These are phyloP conservation scores for Sepiola atlantica DNA, from an alignment of 2,888 invertebrate species.

Conservation along the genomic window DNA sequence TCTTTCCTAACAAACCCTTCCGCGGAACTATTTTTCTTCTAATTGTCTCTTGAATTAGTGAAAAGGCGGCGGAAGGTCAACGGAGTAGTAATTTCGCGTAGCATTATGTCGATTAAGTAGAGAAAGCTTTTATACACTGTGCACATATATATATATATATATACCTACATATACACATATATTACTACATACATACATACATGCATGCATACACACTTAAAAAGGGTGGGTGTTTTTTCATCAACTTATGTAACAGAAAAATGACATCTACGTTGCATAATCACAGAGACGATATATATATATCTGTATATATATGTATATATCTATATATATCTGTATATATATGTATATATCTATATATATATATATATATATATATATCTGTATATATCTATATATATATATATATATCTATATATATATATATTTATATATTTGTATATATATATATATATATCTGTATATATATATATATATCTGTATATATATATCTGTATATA, in stretches of 20 bases:
- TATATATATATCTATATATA: too few relatives aligned
- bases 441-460: too few relatives aligned
- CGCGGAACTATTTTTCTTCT: slow-evolving; percentile 14
- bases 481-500: too few relatives aligned
- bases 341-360: neutral
- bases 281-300: too few relatives aligned
- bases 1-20: neutral
- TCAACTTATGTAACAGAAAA: neutral
- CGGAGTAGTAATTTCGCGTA: slow-evolving; percentile 12
- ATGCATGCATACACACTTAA: neutral
- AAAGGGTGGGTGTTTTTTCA: neutral
- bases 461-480: too few relatives aligned
- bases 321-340: neutral
- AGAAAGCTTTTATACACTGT: neutral
- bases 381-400: too few relatives aligned
- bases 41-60: slow-evolving; percentile 32
- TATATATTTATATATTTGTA: too few relatives aligned
- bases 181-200: neutral
- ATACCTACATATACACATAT: neutral
- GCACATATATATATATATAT: neutral
- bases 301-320: neutral
- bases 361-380: too few relatives aligned
- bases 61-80: neutral
- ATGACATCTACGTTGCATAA: neutral
- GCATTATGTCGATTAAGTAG: neutral